Base-by-base conservation (phyloP, 2,888 invertebrate genomes). In the Petrophora chlorosata region DNA sequence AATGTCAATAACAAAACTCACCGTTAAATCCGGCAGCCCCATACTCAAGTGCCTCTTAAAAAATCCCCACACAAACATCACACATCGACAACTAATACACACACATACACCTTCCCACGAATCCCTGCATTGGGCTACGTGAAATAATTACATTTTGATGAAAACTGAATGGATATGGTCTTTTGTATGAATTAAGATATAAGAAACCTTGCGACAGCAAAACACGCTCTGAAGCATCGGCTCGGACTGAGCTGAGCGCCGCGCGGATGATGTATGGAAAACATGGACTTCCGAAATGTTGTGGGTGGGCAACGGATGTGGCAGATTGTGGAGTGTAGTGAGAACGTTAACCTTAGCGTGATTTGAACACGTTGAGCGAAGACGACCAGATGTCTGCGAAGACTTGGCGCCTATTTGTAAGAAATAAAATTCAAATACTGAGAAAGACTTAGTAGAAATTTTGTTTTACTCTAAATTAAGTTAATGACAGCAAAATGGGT, bases 221-320 rank as follows among this genome's bases (percentile, higher is more conserved):
- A 90, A 79, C 76, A 90, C 88, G 73, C 80, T 79, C 60, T 77
- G 85, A 70, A 90, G 78, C 89, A 90, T 90, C 77, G 81, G 73
- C 69, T 64, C 65, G 66, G 76, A 82, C 85, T 83, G 85, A 78
- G 59, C 63, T 47, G 60, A 12, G n/a, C 33, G 5, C 14, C 3
- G 5, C 14, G 2, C 3, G 17, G 60, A 58, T 56, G 53, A 38
- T 48, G 36, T 56, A 59, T 39, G 38, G n/a, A 44, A 47, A 28
- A 23, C 40, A 30, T 12, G 36, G 47, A 50, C 14, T 40, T 23
- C 28, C 25, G 33, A 53, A 53, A 48, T 32, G 32, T 32, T 34
- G 40, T 36, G 5, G 25, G 25, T 10, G 25, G 25, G 25, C 25
- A 10, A n/a, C 25, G 69, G 79, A 82, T 64, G 69, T 42, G 82